Base-by-base conservation (phyloP, 2,797 vertebrate species). In the Gymnopithys bicolor region DNA sequence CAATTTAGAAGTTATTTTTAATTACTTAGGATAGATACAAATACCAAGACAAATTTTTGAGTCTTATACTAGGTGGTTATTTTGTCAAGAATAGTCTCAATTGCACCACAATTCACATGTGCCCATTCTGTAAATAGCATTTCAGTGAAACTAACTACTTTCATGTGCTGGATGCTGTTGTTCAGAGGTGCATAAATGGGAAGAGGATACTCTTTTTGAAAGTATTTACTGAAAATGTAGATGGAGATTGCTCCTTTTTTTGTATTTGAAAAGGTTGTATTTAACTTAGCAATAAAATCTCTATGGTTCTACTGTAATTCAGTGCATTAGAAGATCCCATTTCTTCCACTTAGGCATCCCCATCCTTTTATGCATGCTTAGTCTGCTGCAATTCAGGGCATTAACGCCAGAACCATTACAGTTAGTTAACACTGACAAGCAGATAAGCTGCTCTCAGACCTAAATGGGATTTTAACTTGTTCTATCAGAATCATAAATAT, bases 341-440 rank as follows among this genome's bases (percentile, higher is more conserved):
- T 91, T 92, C n/a, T 81, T 70, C 41, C 46, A 35, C 17, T 60
- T 69, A 35, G 53, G 66, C 58, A 55, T 58, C 35, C 27, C 19
- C n/a, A 58, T 69, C 46, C 79, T 88, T 82, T 84, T 45, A 39
- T 39, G 33, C 35, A n/a, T 49, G 19, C 56, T 93, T 56, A 52
- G 60, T 55, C 27, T 62, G 27, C 62, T 84, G 53, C 33, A 84
- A 2, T 71, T 86, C 73, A 66, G 62, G 15, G 7, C 53, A 33
- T 78, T 76, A 64, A 87, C 43, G 88, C 58, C 89, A 66, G 69
- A 22, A 62, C 37, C 53, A 39, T 75, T 93, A 37, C 58, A 56
- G 68, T 93, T 85, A 69, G 63, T 82, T 63, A 91, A 5, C 86
- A 56, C 3, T 94, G 86, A 90, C 86, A 95, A 83, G 74, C 19